These are phyloP conservation scores for Bubo blakistoni DNA, from an alignment of 2,113 vertebrate genomes.

Conservation along the genomic window DNA sequence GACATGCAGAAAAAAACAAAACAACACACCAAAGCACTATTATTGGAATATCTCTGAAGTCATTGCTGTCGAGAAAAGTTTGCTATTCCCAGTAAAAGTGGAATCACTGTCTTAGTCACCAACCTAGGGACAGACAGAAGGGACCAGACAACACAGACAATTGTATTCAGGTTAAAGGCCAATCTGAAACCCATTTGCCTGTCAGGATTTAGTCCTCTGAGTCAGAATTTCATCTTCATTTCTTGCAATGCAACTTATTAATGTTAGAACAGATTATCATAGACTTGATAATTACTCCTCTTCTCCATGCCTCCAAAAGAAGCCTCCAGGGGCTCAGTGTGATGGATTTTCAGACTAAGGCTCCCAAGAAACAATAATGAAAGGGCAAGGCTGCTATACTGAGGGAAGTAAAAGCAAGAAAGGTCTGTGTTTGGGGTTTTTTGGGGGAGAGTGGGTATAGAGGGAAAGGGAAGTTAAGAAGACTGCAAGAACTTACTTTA, in stretches of 20 bases:
- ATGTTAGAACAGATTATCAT: neutral
- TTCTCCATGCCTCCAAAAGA: neutral
- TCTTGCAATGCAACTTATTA: neutral
- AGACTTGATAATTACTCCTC: neutral
- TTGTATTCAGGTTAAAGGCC: neutral
- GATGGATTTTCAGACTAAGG: neutral
- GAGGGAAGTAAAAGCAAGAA: neutral
- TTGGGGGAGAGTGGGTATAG: accelerated
- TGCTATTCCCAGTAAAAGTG: neutral
- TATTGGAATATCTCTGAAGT: neutral
- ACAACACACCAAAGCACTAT: neutral
- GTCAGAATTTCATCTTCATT: neutral
- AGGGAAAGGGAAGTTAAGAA: neutral
- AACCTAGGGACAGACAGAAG: neutral
- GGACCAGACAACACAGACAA: neutral
- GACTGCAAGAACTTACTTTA: neutral
- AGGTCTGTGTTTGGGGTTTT: accelerated
- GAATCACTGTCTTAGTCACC: neutral
- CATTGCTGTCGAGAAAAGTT: neutral
- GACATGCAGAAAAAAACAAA: neutral
- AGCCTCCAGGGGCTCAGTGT: neutral
- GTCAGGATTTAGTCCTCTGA: neutral
- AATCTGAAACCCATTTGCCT: neutral
- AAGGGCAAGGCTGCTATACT: neutral
- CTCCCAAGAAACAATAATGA: neutral